Evolutionary conservation across 1,140 invertebrate genomes (phyloP), one percentile per base, ranked within the genome.

Genomic region (Atta cephalotes): DNA sequence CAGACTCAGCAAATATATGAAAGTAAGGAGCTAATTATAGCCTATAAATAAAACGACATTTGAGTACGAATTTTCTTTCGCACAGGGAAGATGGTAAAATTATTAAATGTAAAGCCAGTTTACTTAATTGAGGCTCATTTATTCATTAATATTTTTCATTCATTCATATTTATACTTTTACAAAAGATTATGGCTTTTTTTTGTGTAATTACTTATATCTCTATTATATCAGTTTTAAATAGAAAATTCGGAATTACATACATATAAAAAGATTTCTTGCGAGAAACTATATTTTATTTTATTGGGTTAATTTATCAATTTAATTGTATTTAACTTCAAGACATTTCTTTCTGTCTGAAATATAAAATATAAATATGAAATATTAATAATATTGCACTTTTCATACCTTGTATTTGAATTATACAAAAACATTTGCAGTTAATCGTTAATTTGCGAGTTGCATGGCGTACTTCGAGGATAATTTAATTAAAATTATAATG

Each of bases 401-500:
- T 14, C 6, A 5, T 28, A 72, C 16, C 35, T 82, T 28, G 51
- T 35, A 3, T 72, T 31, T 18, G n/a, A 14, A 21, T 56, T 35
- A 70, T 6, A 4, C 21, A 14, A 31, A 12, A 25, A 60, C 16
- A 56, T 14, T 35, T 3, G 9, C 16, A 45, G 71, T 74, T 49
- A 63, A 84, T 84, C 70, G 14, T 49, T 74, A 74, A 84, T 60
- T 84, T 45, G 39, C 56, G 80, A 72, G 21, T 72, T 1, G 39
- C 35, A 51, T 25, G 39, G 28, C 12, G 39, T 51, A 84, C 80
- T 84, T 82, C 0, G 39, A 84, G 16, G 53, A 68, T 84, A 84
- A 84, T 84, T 84, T 74, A 76, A 84, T 84, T 84, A 84, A 84
- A 74, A 62, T 84, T 51, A 60, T 76, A 84, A 84, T 84, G 80